Evolutionary conservation across 1,140 invertebrate species (phyloP), one percentile per base, ranked within the genome.

Genomic region (Mamestra configurata): DNA sequence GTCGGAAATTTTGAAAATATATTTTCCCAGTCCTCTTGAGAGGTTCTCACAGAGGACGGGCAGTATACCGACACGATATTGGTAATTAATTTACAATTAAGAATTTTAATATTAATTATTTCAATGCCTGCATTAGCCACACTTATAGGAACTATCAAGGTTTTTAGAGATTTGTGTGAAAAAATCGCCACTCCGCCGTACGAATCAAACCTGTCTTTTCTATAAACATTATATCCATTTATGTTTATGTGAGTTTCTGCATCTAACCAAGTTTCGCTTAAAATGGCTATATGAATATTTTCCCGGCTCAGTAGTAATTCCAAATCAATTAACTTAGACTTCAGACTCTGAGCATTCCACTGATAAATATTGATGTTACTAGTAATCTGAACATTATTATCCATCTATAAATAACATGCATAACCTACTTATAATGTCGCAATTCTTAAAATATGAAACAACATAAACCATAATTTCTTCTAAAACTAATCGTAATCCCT

Each of bases 131-230:
- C 10, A 31, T 61, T 71, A 49, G 24, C 15, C 57, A 46, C 22
- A 10, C 57, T 59, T 27, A 27, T 5, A 59, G 24, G 13, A 59
- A n/a, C n/a, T 6, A 24, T 20, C 4, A 27, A 59, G n/a, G 27
- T 31, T 49, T 59, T 64, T 46, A 78, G 6, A 24, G 46, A 51
- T 53, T 71, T 77, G 40, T 81, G 79, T 27, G 37, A 37, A 20
- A 81, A 18, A 43, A 64, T 49, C 6, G 81, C 81, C 1, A 79
- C 77, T 4, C 61, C 81, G 8, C 77, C 77, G 24, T 59, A 76
- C 1, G 22, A 11, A 49, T 76, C 43, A 24, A 49, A 15, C 10
- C 77, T 43, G 37, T 79, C 81, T 8, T 15, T 7, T 27, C 81
- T 59, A 31, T 31, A 59, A 27, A n/a, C 15, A 31, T 59, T 27